These are phyloP conservation scores for Pammene fasciana DNA, from an alignment of 2,888 invertebrate species.

Conservation along the genomic window DNA sequence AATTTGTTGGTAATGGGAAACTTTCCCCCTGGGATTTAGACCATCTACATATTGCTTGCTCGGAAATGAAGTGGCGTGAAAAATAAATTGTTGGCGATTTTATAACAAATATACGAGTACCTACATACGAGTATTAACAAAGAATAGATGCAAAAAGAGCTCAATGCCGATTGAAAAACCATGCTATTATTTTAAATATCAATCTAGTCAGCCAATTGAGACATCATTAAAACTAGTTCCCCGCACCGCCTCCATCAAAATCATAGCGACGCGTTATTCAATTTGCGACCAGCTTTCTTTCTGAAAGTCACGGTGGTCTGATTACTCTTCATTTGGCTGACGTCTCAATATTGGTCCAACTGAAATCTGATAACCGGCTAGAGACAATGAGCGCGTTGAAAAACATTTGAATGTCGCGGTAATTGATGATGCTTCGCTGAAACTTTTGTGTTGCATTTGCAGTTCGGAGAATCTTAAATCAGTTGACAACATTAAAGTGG, in stretches of 20 bases:
- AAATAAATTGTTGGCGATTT: no score
- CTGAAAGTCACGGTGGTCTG: slow-evolving; percentile 73
- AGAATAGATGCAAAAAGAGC: neutral
- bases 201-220: slow-evolving; percentile 14
- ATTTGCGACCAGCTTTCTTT: slow-evolving; percentile 72
- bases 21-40: no score
- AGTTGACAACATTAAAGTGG: neutral
- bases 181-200: neutral
- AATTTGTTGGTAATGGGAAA: no score
- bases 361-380: slow-evolving; percentile 63
- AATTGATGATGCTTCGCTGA: slow-evolving; percentile 37
- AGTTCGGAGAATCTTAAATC: slow-evolving; percentile 15
- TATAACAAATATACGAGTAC: no score
- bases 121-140: no score
- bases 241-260: slow-evolving; percentile 29
- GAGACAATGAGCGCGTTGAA: slow-evolving; percentile 49
- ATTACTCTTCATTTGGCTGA: slow-evolving; percentile 80
- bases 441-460: slow-evolving; percentile 20
- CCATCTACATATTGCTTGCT: no score
- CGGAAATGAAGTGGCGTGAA: no score
- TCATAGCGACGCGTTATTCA: slow-evolving; percentile 60
- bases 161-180: neutral
- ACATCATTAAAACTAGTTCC: slow-evolving; percentile 15
- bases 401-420: slow-evolving; percentile 44
- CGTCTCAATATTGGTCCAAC: slow-evolving; percentile 71